Evolutionary conservation across 2,797 vertebrate genomes (phyloP), one percentile per base, ranked within the genome.

Genomic region (Hemibagrus guttatus): DNA sequence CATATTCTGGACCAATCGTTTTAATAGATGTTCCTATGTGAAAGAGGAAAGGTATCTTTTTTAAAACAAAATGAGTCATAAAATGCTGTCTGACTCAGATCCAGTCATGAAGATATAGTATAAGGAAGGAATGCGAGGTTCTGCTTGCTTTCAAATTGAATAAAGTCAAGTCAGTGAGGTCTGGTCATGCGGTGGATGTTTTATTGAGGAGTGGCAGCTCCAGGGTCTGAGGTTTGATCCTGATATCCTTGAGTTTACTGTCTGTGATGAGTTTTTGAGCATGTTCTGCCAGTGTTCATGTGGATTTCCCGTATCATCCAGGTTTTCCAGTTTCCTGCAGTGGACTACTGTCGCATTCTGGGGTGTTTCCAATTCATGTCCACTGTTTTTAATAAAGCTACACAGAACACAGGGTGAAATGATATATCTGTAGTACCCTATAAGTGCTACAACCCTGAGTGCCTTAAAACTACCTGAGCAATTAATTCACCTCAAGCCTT

Each of bases 11-110:
- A 84, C 31, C 16, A 35, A 69, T 56, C 21, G 13, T 52, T 74
- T 82, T 87, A 9, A 88, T 59, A 49, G 17, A 86, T 84, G 68
- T 78, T n/a, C 13, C 68, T 71, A 74, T 39, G 28, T 69, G 63
- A 28, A 88, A 84, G 72, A 87, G 42, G 52, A 68, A 86, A 58
- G 35, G 13, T 1, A 49, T 63, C 23, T 56, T 46, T 85, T 59
- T 79, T 26, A 61, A 49, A 49, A 49, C 46, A 49, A 49, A 49
- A 28, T 46, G 54, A 39, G 46, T 69, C 42, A 56, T 58, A 76
- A 4, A 83, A 64, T 61, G 35, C 79, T 84, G 64, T 84, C 85
- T 79, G 66, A 42, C 78, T 81, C 49, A 35, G 54, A 69, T 16
- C 11, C 26, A 61, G 52, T 35, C 54, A 83, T 42, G 56, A 68